Evolutionary conservation across 2,113 vertebrate genomes (phyloP).

Genomic region (Anser cygnoides): DNA sequence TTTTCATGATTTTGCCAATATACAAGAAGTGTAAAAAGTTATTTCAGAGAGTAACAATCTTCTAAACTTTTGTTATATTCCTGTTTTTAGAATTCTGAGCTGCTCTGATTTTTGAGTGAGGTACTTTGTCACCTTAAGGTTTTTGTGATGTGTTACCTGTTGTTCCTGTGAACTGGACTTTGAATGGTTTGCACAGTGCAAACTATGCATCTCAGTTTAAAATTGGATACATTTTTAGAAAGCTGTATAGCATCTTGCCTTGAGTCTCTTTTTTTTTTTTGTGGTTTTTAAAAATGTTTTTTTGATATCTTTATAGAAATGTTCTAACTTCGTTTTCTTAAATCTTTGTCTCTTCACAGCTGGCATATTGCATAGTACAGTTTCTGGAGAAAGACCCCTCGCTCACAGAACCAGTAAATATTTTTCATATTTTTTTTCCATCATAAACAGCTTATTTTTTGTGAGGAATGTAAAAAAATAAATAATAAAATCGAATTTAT

Average conservation of each 20-base stretch:
- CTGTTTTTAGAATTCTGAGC: neutral
- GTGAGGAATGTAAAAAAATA: neutral
- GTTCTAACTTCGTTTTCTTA: slow-evolving; percentile 29
- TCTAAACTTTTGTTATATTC: neutral
- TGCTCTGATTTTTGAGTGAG: neutral
- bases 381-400: slow-evolving; percentile 99
- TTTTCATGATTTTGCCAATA: neutral
- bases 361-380: slow-evolving; percentile 99
- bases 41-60: neutral
- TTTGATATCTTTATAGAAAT: neutral
- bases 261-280: neutral
- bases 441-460: neutral
- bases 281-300: neutral
- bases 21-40: neutral
- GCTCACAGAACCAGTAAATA: slow-evolving; percentile 97
- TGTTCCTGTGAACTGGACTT: neutral
- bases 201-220: neutral
- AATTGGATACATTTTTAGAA: neutral
- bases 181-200: neutral
- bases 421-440: neutral
- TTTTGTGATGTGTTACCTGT: neutral
- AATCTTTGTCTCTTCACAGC: slow-evolving; percentile 74
- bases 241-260: neutral
- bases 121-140: neutral
- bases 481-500: neutral